phyloP scores from a whole-genome alignment of 2,797 vertebrate genomes.

The Gambelia wislizenii region DNA sequence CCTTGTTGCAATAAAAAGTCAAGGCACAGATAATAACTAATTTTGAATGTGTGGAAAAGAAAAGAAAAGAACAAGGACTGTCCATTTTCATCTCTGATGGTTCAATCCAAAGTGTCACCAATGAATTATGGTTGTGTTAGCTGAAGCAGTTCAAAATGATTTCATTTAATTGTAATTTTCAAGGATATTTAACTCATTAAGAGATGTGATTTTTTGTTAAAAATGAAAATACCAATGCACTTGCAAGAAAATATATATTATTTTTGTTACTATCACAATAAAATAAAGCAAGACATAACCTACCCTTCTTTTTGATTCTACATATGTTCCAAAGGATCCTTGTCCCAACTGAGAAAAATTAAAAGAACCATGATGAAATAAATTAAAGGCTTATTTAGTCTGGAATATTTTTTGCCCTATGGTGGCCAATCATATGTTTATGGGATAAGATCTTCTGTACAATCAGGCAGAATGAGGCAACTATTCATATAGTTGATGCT shows the following conservation, averaged over 20 bases:
- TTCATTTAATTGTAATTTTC: constrained; percentile 46
- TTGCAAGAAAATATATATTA: background rate
- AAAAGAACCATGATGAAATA: background rate
- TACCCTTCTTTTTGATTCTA: background rate
- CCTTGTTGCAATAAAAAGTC: background rate
- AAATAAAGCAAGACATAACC: background rate
- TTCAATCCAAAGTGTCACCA: constrained; percentile 24
- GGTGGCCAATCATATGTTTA: background rate
- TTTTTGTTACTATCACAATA: background rate
- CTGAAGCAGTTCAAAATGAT: background rate
- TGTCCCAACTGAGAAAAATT: background rate
- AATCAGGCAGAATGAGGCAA: background rate
- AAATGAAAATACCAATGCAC: background rate
- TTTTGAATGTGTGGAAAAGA: constrained; percentile 24
- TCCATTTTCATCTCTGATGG: constrained; percentile 13
- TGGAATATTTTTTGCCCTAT: background rate
- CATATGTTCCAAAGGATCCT: background rate
- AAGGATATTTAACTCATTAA: background rate
- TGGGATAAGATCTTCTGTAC: background rate
- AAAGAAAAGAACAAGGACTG: background rate
- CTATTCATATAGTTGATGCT: background rate
- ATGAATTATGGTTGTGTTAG: constrained; percentile 43
- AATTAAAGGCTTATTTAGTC: background rate
- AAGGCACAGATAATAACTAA: constrained; percentile 31
- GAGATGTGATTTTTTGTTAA: background rate